Conservation (phyloP, 2,888 invertebrate species). For the Agrotis puta region DNA sequence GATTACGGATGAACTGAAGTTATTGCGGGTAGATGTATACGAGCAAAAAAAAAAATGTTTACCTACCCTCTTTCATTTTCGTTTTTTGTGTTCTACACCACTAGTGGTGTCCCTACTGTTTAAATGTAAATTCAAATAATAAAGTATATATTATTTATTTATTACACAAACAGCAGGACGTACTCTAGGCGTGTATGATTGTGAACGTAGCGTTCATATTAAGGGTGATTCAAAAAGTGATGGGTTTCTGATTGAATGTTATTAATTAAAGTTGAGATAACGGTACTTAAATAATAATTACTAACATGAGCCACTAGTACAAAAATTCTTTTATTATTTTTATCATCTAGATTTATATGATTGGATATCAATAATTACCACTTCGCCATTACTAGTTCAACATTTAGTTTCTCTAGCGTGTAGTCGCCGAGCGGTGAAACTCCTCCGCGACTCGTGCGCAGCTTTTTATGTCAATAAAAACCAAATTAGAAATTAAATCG, state of each 20-base stretch:
- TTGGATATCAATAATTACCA: slow-evolving; percentile 17
- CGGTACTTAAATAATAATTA: background rate
- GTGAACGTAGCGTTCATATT: background rate
- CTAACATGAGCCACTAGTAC: background rate
- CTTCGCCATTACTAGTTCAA: slow-evolving; percentile 27
- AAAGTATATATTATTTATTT: no score
- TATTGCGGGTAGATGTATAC: no score
- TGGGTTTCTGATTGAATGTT: slow-evolving; percentile 1
- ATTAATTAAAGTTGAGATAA: background rate
- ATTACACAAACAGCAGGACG: background rate
- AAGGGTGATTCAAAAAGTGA: background rate
- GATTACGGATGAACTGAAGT: no score
- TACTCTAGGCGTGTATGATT: background rate
- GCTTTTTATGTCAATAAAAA: slow-evolving; percentile 48
- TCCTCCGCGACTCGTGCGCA: slow-evolving; percentile 18
- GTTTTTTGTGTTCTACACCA: no score
- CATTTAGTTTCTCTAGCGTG: slow-evolving; percentile 59
- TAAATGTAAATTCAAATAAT: no score
- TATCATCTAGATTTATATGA: background rate
- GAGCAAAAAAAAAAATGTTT: no score
- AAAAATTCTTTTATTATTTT: slow-evolving; percentile 5
- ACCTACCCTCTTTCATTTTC: no score
- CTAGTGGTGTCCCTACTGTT: no score
- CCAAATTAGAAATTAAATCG: slow-evolving; percentile 45
- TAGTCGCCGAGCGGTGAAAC: slow-evolving; percentile 34